Evolutionary conservation across 2,888 invertebrate genomes (phyloP), one percentile per base, ranked within the genome.

Genomic region (Heliconius sara): DNA sequence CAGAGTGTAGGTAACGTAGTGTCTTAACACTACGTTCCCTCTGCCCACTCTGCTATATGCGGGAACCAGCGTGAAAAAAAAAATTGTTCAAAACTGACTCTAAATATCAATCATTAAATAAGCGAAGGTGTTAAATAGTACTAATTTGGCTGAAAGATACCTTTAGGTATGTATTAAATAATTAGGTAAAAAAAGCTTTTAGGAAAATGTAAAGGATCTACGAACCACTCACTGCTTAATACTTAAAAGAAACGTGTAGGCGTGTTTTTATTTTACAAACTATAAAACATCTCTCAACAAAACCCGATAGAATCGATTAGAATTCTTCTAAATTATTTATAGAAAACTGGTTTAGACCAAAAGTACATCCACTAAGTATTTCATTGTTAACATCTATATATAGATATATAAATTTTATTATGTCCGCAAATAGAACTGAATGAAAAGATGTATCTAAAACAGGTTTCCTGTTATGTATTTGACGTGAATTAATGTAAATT

Each of bases 391-490:
- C 39, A 12, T 68, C 67, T 68, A 12, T 68, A 68, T 39, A 39
- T 39, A 25, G 6, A 25, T 68, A 68, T 68, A 68, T 39, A 25
- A 7, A 25, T 68, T 68, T 43, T 16, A 13, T 10, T 39, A 68
- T 68, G 12, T 10, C 25, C 39, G 25, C 68, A 67, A 67, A 34
- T 68, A 43, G 12, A 43, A 16, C 13, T 68, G 12, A 68, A 68
- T 68, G 39, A 68, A 68, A 34, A 39, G n/a, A 34, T 67, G 22
- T 47, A 67, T 67, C 34, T 67, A 34, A 67, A 22, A 67, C 67
- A 67, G 34, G 22, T 67, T 19, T 34, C 67, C 9, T 22, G 22
- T 10, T 4, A 19, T 66, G 67, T 34, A 22, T 34, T 67, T 67
- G 67, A 68, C 68, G 39, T 68, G 68, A 68, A 43, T 39, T 39